Evolutionary conservation across 2,113 vertebrate genomes (phyloP).

Genomic region (Aspidoscelis tigris): DNA sequence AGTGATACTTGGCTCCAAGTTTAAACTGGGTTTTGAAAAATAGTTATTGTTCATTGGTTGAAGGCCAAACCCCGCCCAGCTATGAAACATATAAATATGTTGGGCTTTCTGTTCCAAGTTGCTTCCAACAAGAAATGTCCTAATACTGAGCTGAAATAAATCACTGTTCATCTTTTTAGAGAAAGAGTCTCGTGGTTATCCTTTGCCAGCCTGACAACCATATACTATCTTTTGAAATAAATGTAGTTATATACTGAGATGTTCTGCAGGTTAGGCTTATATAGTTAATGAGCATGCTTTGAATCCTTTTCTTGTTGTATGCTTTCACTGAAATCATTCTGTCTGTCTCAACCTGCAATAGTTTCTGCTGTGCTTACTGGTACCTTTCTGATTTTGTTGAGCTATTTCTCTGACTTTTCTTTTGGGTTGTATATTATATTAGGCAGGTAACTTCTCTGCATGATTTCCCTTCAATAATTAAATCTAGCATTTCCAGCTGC

Average conservation of each 20-base stretch:
- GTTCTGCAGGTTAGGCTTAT: neutral
- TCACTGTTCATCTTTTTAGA: no score
- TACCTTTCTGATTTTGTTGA: constrained; percentile 60
- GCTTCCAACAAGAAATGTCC: no score
- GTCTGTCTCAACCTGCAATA: constrained; percentile 4
- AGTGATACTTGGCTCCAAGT: no score
- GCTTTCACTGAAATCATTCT: neutral
- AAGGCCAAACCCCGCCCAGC: no score
- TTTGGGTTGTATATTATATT: constrained; percentile 71
- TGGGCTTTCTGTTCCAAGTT: no score
- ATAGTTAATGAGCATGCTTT: neutral
- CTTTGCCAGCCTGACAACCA: no score
- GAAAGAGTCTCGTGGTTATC: no score
- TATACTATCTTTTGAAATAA: no score
- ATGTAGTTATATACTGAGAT: neutral
- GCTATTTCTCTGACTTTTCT: constrained; percentile 57
- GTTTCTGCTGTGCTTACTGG: constrained; percentile 44
- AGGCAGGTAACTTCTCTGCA: constrained; percentile 72
- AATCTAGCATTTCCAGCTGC: constrained; percentile 76
- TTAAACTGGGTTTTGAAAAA: no score
- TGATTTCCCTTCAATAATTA: constrained; percentile 78
- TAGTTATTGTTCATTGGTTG: no score
- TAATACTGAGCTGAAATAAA: no score
- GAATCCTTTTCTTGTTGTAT: constrained; percentile 2
- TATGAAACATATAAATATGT: no score